phyloP scores from a whole-genome alignment of 2,888 invertebrate genomes.

The Clepsis dumicolana region DNA sequence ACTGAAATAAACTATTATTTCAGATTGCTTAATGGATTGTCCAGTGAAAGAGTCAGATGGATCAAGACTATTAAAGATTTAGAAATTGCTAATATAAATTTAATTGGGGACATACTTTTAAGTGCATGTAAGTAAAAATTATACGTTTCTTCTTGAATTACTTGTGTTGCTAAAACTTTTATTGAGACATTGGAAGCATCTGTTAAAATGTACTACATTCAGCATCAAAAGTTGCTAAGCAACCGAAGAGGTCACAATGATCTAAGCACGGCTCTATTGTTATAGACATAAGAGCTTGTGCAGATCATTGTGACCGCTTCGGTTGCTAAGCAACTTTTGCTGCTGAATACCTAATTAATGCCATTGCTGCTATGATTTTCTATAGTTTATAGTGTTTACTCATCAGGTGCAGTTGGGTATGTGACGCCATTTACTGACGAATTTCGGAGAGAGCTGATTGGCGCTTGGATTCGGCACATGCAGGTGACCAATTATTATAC shows the following conservation, averaged over 20 bases:
- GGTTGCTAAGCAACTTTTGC: too few species aligned
- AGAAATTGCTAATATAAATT: slow-evolving; percentile 83
- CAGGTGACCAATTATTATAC: slow-evolving; percentile 57
- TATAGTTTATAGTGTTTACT: not conserved
- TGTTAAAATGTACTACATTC: too few species aligned
- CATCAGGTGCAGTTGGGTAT: slow-evolving; percentile 91
- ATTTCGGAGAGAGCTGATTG: slow-evolving; percentile 86
- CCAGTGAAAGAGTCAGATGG: slow-evolving; percentile 91
- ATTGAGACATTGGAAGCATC: too few species aligned
- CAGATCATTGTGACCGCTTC: too few species aligned
- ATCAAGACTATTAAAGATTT: slow-evolving; percentile 88
- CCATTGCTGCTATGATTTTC: too few species aligned
- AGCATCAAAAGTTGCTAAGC: too few species aligned
- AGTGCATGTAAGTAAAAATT: slow-evolving; percentile 81
- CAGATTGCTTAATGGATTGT: slow-evolving; percentile 87
- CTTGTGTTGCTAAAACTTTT: not conserved
- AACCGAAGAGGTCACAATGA: too few species aligned
- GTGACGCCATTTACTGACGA: slow-evolving; percentile 91
- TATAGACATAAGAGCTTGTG: too few species aligned
- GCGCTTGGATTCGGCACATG: slow-evolving; percentile 85
- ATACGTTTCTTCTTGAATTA: not conserved
- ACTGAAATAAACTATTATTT: not conserved
- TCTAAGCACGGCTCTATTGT: too few species aligned
- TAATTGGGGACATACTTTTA: slow-evolving; percentile 90
- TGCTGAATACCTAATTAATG: too few species aligned